A percentile compares a stretch with the other conserved stretches of the same genome.
Evolutionary conservation across 1,140 invertebrate species (phyloP).

Genomic region (Drosophila athabasca): DNA sequence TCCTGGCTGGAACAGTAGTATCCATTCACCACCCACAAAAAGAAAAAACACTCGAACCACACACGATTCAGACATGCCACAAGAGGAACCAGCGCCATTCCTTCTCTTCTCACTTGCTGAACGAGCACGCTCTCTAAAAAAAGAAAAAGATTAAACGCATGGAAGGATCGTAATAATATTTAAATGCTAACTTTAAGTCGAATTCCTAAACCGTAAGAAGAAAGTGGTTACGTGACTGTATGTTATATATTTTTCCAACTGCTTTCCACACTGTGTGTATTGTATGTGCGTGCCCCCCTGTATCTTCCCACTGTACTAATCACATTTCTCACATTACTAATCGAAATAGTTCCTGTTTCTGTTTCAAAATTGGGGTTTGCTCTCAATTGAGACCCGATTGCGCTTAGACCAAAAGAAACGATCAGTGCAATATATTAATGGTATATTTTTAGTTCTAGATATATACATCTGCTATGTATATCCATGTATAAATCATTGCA

Average conservation of each 20-base stretch:
- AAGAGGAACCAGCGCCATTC: neutral
- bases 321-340: slow-evolving; percentile 11
- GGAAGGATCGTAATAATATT: slow-evolving; percentile 50
- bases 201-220: slow-evolving; percentile 58
- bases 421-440: slow-evolving; percentile 43
- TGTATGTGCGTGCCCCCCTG: no score
- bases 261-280: slow-evolving; percentile 36
- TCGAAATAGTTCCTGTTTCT: slow-evolving; percentile 36
- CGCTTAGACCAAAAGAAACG: slow-evolving; percentile 15
- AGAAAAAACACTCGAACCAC: slow-evolving; percentile 13
- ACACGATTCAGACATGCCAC: slow-evolving; percentile 40
- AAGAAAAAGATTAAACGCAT: slow-evolving; percentile 25
- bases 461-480: slow-evolving; percentile 4
- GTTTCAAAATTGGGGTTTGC: slow-evolving; percentile 13
- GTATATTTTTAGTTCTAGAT: slow-evolving; percentile 30
- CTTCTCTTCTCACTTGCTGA: slow-evolving; percentile 48
- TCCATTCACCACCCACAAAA: neutral
- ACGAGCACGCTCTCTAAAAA: slow-evolving; percentile 71
- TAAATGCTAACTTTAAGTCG: slow-evolving; percentile 55
- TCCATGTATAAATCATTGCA: slow-evolving; percentile 20
- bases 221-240: slow-evolving; percentile 37
- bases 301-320: slow-evolving; percentile 15
- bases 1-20: slow-evolving; percentile 83
- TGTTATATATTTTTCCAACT: slow-evolving; percentile 37
- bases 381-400: neutral